Percentiles rank a stretch among this genome's conserved stretches.
These are phyloP conservation scores for Mythimna ferrago DNA, from an alignment of 2,888 invertebrate genomes.

Conservation along the genomic window DNA sequence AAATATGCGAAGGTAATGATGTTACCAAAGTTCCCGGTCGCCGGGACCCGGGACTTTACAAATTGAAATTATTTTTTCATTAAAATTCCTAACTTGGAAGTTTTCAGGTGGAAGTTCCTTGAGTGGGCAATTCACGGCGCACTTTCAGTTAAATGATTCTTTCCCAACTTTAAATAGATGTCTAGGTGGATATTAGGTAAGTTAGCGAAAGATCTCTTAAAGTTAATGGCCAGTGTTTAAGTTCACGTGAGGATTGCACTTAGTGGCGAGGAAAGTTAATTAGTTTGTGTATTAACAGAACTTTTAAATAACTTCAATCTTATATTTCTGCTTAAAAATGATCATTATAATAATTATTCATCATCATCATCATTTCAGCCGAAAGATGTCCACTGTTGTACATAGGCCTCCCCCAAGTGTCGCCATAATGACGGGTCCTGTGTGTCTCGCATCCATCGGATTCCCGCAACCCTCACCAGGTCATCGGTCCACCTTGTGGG, in stretches of 20 bases:
- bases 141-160: constrained; percentile 78
- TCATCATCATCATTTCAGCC: no score
- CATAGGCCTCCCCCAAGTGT: no score
- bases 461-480: no score
- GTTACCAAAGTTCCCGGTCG: constrained; percentile 74
- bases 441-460: no score
- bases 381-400: no score
- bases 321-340: no score
- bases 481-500: no score
- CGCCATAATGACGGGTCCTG: no score
- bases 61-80: constrained; percentile 91
- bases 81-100: constrained; percentile 82
- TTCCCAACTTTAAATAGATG: constrained; percentile 70
- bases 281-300: constrained; percentile 4
- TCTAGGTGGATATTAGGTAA: constrained; percentile 65
- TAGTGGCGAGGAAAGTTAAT: constrained; percentile 27
- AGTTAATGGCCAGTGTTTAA: constrained; percentile 56
- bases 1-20: constrained; percentile 86
- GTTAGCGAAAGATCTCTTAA: constrained; percentile 54
- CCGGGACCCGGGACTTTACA: constrained; percentile 74
- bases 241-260: constrained; percentile 35
- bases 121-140: constrained; percentile 81
- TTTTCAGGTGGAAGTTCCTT: constrained; percentile 85
- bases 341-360: no score
- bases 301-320: neutral